These are phyloP conservation scores for Dichetophora obliterata DNA, from an alignment of 2,888 invertebrate species.

Conservation along the genomic window DNA sequence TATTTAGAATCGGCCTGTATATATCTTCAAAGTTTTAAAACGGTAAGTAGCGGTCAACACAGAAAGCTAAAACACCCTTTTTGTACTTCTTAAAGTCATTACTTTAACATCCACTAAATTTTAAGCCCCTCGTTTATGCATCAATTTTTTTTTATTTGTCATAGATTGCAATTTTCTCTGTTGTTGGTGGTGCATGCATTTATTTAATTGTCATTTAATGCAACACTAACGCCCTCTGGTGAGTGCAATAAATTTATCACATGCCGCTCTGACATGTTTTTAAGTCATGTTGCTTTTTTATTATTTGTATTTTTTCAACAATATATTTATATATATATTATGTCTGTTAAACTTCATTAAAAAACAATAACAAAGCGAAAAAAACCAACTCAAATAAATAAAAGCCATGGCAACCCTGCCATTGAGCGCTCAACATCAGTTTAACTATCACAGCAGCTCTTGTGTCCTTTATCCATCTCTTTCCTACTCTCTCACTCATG, in stretches of 20 bases:
- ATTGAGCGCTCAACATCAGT: background rate
- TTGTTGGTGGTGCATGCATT: background rate
- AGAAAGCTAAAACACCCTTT: background rate
- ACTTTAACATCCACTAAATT: background rate
- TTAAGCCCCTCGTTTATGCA: background rate
- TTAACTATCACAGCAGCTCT: background rate
- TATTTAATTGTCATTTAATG: conserved; percentile 34
- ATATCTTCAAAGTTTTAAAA: too few relatives aligned
- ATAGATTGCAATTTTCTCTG: conserved; percentile 1
- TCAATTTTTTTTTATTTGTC: background rate
- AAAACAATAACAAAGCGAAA: conserved; percentile 15
- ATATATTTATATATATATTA: conserved; percentile 1
- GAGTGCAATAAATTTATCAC: conserved; percentile 28
- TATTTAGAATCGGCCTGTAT: too few relatives aligned
- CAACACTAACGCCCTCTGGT: conserved; percentile 22
- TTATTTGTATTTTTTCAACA: background rate
- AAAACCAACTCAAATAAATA: background rate
- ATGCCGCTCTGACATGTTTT: conserved; percentile 18
- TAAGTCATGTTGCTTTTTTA: background rate
- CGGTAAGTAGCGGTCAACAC: too few relatives aligned
- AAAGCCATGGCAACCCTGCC: background rate
- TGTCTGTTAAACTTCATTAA: conserved; percentile 27
- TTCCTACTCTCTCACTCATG: background rate
- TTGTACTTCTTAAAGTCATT: background rate
- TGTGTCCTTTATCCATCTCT: background rate